Conservation (phyloP, 2,888 invertebrate species). For the Machimus atricapillus region DNA sequence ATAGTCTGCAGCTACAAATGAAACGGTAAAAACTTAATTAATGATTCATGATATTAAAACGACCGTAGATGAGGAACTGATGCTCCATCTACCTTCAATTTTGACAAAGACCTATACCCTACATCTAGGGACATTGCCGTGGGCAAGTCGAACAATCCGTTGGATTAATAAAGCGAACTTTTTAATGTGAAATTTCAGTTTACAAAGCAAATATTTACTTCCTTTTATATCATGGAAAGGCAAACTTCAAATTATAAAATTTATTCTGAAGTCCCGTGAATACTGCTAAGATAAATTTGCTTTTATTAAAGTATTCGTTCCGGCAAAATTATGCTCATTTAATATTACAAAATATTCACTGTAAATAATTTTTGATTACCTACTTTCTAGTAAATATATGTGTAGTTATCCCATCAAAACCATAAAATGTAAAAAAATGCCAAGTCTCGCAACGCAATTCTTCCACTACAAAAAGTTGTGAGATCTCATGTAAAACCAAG, state of each 20-base stretch:
- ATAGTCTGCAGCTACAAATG: constrained; percentile 38
- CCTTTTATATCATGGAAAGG: neutral
- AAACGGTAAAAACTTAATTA: constrained; percentile 46
- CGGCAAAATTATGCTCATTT: neutral
- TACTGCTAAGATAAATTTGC: neutral
- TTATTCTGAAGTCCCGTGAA: neutral
- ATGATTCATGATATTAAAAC: constrained; percentile 46
- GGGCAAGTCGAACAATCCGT: neutral
- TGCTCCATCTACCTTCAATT: neutral
- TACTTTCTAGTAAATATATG: too few relatives aligned
- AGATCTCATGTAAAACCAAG: too few relatives aligned
- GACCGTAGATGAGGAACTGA: constrained; percentile 39
- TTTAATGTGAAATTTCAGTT: neutral
- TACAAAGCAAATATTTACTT: neutral
- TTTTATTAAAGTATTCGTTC: neutral
- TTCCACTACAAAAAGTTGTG: too few relatives aligned
- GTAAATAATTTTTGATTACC: too few relatives aligned
- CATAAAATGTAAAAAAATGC: too few relatives aligned
- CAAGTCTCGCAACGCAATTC: too few relatives aligned
- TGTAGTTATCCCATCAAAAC: too few relatives aligned
- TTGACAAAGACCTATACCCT: neutral
- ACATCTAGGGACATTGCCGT: neutral
- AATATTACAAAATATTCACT: neutral
- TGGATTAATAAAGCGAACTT: neutral
- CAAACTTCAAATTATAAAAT: neutral